Percentiles rank a stretch among this genome's conserved stretches.
These are phyloP conservation scores for Mus caroli DNA, from an alignment of 2,797 vertebrate species.

Conservation along the genomic window DNA sequence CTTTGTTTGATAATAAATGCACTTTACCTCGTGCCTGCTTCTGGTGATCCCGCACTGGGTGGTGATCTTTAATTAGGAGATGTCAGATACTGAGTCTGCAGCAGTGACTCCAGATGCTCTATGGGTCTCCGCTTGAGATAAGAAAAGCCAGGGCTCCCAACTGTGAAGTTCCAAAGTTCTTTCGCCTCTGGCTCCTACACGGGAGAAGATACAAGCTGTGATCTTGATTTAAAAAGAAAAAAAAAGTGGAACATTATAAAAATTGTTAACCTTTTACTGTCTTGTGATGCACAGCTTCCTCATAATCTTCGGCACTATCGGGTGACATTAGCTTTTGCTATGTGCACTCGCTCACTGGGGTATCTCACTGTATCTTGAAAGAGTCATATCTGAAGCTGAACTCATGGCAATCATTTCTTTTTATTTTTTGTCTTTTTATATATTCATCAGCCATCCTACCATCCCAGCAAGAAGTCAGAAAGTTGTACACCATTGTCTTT, in stretches of 20 bases:
- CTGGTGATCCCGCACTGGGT: conserved; percentile 48
- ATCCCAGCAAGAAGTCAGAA: background rate
- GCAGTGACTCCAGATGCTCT: conserved; percentile 50
- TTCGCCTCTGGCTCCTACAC: conserved; percentile 67
- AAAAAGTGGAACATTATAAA: conserved; percentile 53
- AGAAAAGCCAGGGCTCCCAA: conserved; percentile 65
- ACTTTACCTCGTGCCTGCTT: conserved; percentile 70
- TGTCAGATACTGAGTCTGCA: conserved; percentile 65
- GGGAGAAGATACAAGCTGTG: conserved; percentile 76
- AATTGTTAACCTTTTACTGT: conserved; percentile 71
- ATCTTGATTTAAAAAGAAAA: conserved; percentile 73
- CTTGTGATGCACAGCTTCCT: background rate
- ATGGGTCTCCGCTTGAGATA: conserved; percentile 55
- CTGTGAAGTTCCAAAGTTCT: conserved; percentile 69
- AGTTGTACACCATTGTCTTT: background rate
- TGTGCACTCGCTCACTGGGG: background rate
- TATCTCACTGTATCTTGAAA: conserved; percentile 21
- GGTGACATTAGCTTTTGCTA: background rate
- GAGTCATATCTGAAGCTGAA: conserved; percentile 8
- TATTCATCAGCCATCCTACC: background rate
- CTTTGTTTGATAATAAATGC: conserved; percentile 77
- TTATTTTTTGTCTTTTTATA: conserved; percentile 15
- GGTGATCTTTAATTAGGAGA: conserved; percentile 80
- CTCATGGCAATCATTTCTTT: background rate
- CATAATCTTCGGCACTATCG: conserved; percentile 16